Percentiles rank a stretch among this genome's conserved stretches.
Conservation (phyloP, 1,140 invertebrate species). For the Teleopsis dalmanni region DNA sequence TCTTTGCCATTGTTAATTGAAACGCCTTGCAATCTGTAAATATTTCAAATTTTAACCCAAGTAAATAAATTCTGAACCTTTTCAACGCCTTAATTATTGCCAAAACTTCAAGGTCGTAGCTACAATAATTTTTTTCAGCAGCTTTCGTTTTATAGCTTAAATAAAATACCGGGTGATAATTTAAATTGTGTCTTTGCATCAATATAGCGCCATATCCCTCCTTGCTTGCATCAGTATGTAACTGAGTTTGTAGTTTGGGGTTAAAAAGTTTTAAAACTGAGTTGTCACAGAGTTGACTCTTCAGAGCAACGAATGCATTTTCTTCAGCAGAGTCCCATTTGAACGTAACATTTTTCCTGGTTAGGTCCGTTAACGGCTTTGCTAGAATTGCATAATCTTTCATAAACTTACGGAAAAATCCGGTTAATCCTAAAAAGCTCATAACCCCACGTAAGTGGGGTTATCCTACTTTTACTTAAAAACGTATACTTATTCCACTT, state of each 20-base stretch:
- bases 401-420: constrained; percentile 36
- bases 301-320: constrained; percentile 25
- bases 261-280: constrained; percentile 32
- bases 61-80: constrained; percentile 25
- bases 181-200: too few relatives aligned
- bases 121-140: too few relatives aligned
- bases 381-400: constrained; percentile 22
- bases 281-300: constrained; percentile 15
- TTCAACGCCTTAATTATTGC: constrained; percentile 18
- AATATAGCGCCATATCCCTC: constrained; percentile 16
- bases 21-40: constrained; percentile 23
- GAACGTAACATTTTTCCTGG: constrained; percentile 14
- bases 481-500: constrained; percentile 41
- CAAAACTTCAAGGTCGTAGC: too few relatives aligned
- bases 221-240: constrained; percentile 20
- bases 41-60: constrained; percentile 17
- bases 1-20: not conserved
- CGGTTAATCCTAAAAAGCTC: constrained; percentile 26
- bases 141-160: too few relatives aligned
- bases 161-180: too few relatives aligned
- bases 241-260: constrained; percentile 17
- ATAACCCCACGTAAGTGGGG: constrained; percentile 21
- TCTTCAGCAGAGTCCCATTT: constrained; percentile 13
- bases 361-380: constrained; percentile 18
- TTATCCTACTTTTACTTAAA: constrained; percentile 18